Percentiles rank a stretch among this genome's conserved stretches.
These are phyloP conservation scores for Herpailurus yagouaroundi DNA, from an alignment of 2,113 vertebrate genomes.

Conservation along the genomic window DNA sequence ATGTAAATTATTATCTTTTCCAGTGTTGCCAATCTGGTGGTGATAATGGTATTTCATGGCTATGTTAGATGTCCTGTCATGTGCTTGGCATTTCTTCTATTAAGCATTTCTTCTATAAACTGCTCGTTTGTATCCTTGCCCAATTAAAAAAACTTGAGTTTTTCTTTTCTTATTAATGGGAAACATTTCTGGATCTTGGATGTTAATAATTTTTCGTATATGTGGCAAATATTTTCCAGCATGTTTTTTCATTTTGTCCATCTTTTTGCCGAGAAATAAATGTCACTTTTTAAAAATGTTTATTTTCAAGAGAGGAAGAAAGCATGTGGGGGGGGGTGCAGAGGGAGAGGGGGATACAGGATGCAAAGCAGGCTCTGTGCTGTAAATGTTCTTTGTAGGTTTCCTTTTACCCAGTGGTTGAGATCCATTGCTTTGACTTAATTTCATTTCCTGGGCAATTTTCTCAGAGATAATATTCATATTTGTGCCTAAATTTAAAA, in stretches of 20 bases:
- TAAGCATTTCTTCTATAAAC: slow-evolving; percentile 7
- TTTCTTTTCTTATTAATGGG: background rate
- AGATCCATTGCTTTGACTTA: background rate
- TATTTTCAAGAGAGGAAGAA: too few relatives aligned
- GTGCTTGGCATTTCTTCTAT: background rate
- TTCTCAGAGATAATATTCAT: background rate
- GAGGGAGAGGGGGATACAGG: too few relatives aligned
- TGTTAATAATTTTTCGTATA: background rate
- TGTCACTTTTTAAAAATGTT: background rate
- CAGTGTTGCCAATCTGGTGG: background rate
- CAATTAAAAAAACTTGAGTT: background rate
- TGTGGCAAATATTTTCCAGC: background rate
- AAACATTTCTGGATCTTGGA: background rate
- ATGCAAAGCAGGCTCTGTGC: too few relatives aligned
- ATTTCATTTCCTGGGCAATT: background rate
- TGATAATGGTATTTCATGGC: background rate
- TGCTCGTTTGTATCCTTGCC: background rate
- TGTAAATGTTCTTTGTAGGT: background rate
- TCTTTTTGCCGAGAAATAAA: background rate
- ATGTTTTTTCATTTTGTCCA: background rate
- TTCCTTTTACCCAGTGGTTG: background rate
- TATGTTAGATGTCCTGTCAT: background rate
- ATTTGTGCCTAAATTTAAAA: background rate
- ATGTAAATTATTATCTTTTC: slow-evolving; percentile 14
- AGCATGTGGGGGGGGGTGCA: too few relatives aligned